phyloP scores from a whole-genome alignment of 2,888 invertebrate genomes.

The Aspidapion aeneum region DNA sequence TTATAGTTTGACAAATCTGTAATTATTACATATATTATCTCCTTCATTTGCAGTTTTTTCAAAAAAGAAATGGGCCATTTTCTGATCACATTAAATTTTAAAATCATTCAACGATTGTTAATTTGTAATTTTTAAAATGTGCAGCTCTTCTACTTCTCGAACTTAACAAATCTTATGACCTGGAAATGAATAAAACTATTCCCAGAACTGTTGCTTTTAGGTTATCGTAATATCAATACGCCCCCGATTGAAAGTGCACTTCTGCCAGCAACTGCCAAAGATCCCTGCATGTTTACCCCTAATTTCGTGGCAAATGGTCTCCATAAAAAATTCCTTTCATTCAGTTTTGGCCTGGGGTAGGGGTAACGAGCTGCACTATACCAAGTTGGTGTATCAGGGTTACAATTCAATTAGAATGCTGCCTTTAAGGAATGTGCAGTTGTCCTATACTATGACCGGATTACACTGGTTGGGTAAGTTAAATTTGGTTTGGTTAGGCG shows the following conservation, averaged over 20 bases:
- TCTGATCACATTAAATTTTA: too few species aligned
- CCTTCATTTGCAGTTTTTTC: too few species aligned
- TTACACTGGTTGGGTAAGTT: slow-evolving; percentile 64
- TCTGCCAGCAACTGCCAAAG: slow-evolving; percentile 72
- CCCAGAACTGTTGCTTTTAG: slow-evolving; percentile 50
- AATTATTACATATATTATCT: too few species aligned
- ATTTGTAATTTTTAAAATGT: too few species aligned
- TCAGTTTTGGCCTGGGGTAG: slow-evolving; percentile 89
- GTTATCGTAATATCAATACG: slow-evolving; percentile 75
- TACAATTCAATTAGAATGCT: slow-evolving; percentile 52
- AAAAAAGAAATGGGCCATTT: too few species aligned
- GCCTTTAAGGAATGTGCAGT: slow-evolving; percentile 67
- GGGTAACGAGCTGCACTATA: slow-evolving; percentile 80
- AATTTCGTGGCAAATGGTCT: slow-evolving; percentile 88
- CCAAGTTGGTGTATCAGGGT: slow-evolving; percentile 62
- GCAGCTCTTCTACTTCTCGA: too few species aligned
- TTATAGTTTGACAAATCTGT: too few species aligned
- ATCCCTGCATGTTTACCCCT: slow-evolving; percentile 77
- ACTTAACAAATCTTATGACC: too few species aligned
- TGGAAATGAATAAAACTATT: too few species aligned
- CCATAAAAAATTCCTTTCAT: slow-evolving; percentile 70
- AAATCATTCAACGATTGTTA: too few species aligned
- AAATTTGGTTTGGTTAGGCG: too few species aligned
- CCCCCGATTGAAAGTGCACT: slow-evolving; percentile 73
- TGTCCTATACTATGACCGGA: slow-evolving; percentile 69